These are phyloP conservation scores for Caenorhabditis elegans DNA, from an alignment of 1,140 invertebrate genomes.

Conservation along the genomic window DNA sequence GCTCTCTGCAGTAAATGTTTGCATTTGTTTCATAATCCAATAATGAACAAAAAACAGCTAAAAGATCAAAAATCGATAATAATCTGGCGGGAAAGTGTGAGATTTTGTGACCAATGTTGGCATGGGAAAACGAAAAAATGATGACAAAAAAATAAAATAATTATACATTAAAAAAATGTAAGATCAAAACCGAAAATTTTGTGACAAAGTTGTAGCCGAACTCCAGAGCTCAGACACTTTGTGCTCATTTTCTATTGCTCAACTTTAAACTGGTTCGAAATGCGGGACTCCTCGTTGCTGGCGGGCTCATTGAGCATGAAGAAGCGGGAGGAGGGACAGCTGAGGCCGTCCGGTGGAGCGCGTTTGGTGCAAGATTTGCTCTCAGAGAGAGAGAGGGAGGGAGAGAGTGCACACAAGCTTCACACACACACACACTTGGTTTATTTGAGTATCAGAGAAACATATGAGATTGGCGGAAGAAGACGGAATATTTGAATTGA, in stretches of 20 bases:
- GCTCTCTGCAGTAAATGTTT: too few relatives aligned
- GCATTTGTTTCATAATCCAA: too few relatives aligned
- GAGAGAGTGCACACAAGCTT: too few relatives aligned
- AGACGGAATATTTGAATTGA: not conserved
- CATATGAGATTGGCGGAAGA: not conserved
- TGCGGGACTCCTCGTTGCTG: too few relatives aligned
- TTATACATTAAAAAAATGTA: too few relatives aligned
- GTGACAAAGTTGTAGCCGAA: too few relatives aligned
- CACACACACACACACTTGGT: not conserved
- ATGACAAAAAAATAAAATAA: too few relatives aligned
- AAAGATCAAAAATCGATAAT: too few relatives aligned
- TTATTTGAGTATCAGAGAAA: slow-evolving; percentile 13
- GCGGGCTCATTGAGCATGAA: not conserved
- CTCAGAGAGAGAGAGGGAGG: not conserved
- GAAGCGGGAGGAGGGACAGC: not conserved
- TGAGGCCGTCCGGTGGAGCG: not conserved
- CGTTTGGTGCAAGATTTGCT: not conserved
- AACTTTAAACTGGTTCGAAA: slow-evolving; percentile 27
- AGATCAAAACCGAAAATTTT: not conserved
- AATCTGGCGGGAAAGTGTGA: too few relatives aligned
- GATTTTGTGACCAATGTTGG: too few relatives aligned
- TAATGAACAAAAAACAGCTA: too few relatives aligned
- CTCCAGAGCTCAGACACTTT: not conserved
- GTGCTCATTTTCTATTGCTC: not conserved
- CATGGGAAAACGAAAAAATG: too few relatives aligned